phyloP scores from a whole-genome alignment of 2,797 vertebrate species.

The Acipenser transmontanus region DNA sequence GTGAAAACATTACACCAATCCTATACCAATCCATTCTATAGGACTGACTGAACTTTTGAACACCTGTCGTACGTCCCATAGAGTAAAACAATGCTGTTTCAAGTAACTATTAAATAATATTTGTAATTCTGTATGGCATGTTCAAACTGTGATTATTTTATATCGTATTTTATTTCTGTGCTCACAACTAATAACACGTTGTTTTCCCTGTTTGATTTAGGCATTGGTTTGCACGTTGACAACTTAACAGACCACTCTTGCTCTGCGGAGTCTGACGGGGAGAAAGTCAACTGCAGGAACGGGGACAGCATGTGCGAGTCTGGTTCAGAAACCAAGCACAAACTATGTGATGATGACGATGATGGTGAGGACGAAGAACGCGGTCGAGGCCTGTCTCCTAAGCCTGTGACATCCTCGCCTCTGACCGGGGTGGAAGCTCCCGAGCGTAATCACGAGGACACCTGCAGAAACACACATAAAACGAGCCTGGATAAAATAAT shows the following conservation, averaged over 20 bases:
- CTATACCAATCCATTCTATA: no score
- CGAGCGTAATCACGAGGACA: conserved; percentile 68
- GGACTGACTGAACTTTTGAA: no score
- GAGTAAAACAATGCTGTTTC: no score
- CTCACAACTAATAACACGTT: no score
- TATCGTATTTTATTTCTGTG: no score
- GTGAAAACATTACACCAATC: no score
- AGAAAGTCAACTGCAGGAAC: conserved; percentile 72
- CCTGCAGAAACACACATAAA: conserved; percentile 51
- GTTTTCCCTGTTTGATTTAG: conserved; percentile 41
- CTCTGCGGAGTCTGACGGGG: conserved; percentile 87
- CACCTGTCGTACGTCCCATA: no score
- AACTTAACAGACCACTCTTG: conserved; percentile 91
- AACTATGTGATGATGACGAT: conserved; percentile 58
- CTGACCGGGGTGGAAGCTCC: conserved; percentile 81
- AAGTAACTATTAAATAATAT: no score
- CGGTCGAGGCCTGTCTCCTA: conserved; percentile 56
- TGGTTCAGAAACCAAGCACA: conserved; percentile 68
- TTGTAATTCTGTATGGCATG: no score
- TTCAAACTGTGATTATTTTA: no score
- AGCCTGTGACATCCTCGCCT: conserved; percentile 78
- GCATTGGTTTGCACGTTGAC: conserved; percentile 92
- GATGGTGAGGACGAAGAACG: conserved; percentile 50
- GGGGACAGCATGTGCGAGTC: conserved; percentile 72
- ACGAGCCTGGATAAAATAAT: conserved; percentile 53